Conservation (phyloP, 2,888 invertebrate genomes). For the Achlya flavicornis region DNA sequence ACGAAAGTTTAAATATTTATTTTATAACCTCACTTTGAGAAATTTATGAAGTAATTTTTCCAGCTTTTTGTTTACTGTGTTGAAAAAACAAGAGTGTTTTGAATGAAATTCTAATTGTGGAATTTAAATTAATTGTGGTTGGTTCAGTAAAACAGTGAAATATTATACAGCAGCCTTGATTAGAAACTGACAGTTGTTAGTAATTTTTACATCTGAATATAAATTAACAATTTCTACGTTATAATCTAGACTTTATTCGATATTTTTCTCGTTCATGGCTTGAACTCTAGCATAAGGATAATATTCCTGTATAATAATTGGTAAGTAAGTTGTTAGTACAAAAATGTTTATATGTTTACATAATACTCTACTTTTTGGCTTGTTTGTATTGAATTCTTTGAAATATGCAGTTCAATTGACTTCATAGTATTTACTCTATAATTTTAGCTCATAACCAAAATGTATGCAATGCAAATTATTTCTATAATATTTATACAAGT, state of each 20-base stretch:
- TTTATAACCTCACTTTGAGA: neutral
- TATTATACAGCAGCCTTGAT: conserved; percentile 41
- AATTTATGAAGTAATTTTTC: neutral
- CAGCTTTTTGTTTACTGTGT: neutral
- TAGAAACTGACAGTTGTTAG: conserved; percentile 46
- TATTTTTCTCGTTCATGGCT: neutral
- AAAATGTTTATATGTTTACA: neutral
- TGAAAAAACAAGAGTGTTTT: conserved; percentile 2
- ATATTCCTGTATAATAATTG: neutral
- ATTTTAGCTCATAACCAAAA: neutral
- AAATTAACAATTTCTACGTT: conserved; percentile 11
- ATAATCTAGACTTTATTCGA: neutral
- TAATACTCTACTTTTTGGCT: conserved; percentile 14
- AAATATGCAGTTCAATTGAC: neutral
- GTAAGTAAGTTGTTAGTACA: neutral
- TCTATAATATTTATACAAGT: neutral
- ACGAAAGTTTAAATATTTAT: neutral
- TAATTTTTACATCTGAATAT: conserved; percentile 29
- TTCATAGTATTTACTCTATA: neutral
- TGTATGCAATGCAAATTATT: too few relatives aligned
- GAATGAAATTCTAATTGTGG: conserved; percentile 12
- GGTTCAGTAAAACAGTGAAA: conserved; percentile 27
- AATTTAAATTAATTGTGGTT: conserved; percentile 17
- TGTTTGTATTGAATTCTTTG: neutral
- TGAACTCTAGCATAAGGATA: neutral